Percentiles rank a stretch among this genome's conserved stretches.
phyloP scores from a whole-genome alignment of 1,140 invertebrate species.

The Anadara kagoshimensis region DNA sequence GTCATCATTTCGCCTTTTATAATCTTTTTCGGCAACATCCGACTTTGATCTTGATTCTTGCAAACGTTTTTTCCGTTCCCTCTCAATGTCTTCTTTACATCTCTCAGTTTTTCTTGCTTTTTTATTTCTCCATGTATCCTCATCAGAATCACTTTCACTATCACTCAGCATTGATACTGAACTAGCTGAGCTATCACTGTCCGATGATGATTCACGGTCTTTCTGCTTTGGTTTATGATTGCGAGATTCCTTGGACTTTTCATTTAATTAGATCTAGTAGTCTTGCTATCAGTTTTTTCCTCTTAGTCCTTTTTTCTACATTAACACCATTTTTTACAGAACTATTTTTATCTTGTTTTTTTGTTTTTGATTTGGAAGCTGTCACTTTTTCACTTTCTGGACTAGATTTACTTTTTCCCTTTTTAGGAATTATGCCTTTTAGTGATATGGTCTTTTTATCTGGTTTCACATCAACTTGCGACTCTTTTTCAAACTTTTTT shows the following conservation, averaged over 20 bases:
- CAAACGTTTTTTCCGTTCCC: slow-evolving; percentile 33
- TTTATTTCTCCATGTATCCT: slow-evolving; percentile 41
- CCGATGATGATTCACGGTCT: slow-evolving; percentile 6
- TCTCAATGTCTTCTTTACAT: slow-evolving; percentile 36
- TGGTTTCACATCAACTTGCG: slow-evolving; percentile 2
- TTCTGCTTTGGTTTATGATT: neutral
- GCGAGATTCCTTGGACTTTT: slow-evolving; percentile 4
- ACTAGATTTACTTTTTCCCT: neutral
- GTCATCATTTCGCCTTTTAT: slow-evolving; percentile 7
- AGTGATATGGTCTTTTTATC: slow-evolving; percentile 30
- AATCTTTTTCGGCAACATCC: neutral
- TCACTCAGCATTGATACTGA: slow-evolving; percentile 13
- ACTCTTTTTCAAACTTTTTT: slow-evolving; percentile 34
- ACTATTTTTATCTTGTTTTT: neutral
- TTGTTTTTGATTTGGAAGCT: neutral
- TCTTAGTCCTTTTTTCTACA: neutral
- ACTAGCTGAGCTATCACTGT: slow-evolving; percentile 19
- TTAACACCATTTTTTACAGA: neutral
- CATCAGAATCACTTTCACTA: slow-evolving; percentile 42
- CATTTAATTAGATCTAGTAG: slow-evolving; percentile 1
- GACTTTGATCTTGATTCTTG: slow-evolving; percentile 11
- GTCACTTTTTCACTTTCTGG: neutral
- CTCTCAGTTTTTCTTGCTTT: slow-evolving; percentile 34
- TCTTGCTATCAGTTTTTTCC: slow-evolving; percentile 9
- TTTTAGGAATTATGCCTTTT: slow-evolving; percentile 23